Base-by-base conservation (phyloP, 2,113 vertebrate species). In the Erythrocercus mccallii region DNA sequence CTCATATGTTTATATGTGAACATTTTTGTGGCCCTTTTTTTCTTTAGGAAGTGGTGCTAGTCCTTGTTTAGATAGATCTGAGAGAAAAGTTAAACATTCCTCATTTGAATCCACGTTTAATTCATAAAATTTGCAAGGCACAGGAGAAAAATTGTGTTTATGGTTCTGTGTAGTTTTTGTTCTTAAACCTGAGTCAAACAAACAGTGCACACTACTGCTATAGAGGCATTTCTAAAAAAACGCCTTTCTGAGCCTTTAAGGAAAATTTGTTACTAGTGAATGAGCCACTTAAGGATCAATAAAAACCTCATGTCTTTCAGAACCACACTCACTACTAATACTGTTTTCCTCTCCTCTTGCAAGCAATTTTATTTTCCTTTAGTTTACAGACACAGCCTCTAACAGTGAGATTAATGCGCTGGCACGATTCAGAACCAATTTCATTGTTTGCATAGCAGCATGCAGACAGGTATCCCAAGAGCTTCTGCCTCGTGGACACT, bases 231-330 rank as follows among this genome's bases (percentile, higher is more conserved):
- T 71, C 62, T 57, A 74, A 83, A 89, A 40, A 91, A 77, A 69
- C 17, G 12, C 44, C 58, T 66, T 94, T 56, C 66, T 64, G 33
- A 93, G 68, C 57, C 90, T 87, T 86, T 78, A 93, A 94, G 42
- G 57, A 90, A 84, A 92, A 94, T 81, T 54, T 70, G 76, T 57
- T 94, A 77, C 65, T 65, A 86, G 61, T 81, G 38, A 88, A 95
- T 86, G 44, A 97, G 72, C 72, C 81, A 96, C 77, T 93, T 91
- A 92, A 76, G 71, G 89, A 96, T 96, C 91, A 94, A 95, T 93
- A 95, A 81, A 86, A 92, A 53, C 79, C 86, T 86, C 85, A 20
- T 20, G 70, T 51, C 68, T 86, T 95, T 92, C 65, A 86, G 94
- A 95, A 79, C 57, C 81, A 92, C 38, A 54, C 31, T 92, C 92